Evolutionary conservation across 2,113 vertebrate species (phyloP).

Genomic region (Numenius arquata): DNA sequence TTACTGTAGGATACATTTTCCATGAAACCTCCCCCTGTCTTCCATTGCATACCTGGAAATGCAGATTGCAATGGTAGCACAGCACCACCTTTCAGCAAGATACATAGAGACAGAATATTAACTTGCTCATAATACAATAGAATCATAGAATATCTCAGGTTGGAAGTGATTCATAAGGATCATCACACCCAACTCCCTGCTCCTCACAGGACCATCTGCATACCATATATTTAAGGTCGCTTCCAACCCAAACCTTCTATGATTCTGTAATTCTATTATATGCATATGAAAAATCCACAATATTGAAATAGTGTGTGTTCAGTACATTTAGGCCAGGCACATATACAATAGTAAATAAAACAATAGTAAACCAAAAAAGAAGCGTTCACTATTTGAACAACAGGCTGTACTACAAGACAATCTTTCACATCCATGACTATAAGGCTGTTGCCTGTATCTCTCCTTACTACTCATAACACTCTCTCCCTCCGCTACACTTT

Average conservation of each 20-base stretch:
- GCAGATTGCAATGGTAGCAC: neutral
- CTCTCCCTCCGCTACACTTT: neutral
- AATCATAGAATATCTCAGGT: neutral
- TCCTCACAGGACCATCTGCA: neutral
- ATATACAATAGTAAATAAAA: neutral
- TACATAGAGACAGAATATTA: neutral
- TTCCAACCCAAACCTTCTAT: neutral
- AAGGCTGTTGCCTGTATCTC: neutral
- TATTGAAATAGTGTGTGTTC: neutral
- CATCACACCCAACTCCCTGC: fast-evolving
- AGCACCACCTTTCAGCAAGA: neutral
- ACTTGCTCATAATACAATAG: neutral
- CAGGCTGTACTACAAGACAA: neutral
- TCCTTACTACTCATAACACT: neutral
- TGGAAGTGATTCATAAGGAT: neutral
- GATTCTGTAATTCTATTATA: neutral
- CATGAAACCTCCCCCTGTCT: neutral
- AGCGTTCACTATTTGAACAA: neutral
- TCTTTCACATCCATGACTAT: neutral
- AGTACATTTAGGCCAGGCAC: neutral
- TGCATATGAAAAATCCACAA: neutral
- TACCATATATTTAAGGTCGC: neutral
- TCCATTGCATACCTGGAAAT: neutral
- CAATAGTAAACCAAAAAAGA: neutral
- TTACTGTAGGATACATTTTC: neutral